Conservation (phyloP, 37 sponge, comb jelly and placozoan genomes). For the Amphimedon queenslandica region DNA sequence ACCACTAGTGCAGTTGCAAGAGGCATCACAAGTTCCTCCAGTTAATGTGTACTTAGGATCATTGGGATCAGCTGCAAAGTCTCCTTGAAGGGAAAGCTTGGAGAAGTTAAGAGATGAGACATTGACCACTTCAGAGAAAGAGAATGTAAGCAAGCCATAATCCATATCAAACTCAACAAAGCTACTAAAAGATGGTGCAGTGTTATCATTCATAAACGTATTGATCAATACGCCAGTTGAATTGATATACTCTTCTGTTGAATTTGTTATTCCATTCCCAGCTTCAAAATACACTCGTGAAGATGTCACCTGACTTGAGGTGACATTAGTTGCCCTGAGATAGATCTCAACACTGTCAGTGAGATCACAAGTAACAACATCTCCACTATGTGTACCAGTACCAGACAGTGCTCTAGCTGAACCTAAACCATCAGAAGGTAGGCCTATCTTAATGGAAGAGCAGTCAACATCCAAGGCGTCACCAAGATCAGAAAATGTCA, state of each 20-base stretch:
- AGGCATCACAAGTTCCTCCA: constrained; percentile 26
- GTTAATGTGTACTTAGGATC: constrained; percentile 20
- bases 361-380: constrained; percentile 29
- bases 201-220: constrained; percentile 11
- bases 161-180: constrained; percentile 69
- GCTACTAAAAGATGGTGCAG: constrained; percentile 29
- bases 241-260: neutral
- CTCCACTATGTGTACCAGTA: neutral
- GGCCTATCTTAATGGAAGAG: constrained; percentile 9
- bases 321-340: constrained; percentile 39
- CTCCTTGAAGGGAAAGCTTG: constrained; percentile 52
- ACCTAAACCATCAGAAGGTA: neutral
- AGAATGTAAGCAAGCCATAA: constrained; percentile 49
- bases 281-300: constrained; percentile 17
- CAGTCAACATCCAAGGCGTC: constrained; percentile 15
- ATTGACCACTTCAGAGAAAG: constrained; percentile 78
- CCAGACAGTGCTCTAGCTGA: neutral
- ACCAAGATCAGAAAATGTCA: constrained; percentile 37
- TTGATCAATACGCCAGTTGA: neutral
- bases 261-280: constrained; percentile 21
- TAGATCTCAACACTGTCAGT: constrained; percentile 12
- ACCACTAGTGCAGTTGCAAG: constrained; percentile 34
- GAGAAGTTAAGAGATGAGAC: constrained; percentile 47
- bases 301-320: constrained; percentile 6
- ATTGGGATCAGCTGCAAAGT: constrained; percentile 9